phyloP scores from a whole-genome alignment of 2,113 vertebrate species.

The Lophura nycthemera region DNA sequence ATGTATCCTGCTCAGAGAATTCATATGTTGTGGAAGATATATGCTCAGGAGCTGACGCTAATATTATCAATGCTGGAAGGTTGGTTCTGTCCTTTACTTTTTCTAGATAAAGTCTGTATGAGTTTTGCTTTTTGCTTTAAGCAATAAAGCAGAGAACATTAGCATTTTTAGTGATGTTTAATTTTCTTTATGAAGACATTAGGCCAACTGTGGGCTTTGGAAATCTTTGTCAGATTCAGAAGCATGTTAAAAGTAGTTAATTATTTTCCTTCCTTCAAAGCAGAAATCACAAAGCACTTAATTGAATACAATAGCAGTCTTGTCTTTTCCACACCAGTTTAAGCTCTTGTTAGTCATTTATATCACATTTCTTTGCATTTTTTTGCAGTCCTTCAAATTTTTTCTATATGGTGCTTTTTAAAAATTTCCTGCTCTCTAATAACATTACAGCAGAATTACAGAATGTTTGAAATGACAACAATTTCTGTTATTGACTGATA shows the following conservation, averaged over 20 bases:
- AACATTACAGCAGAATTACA: background rate
- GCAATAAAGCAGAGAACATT: background rate
- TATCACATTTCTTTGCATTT: background rate
- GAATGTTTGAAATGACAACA: background rate
- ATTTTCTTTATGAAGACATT: background rate
- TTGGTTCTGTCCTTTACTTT: conserved; percentile 67
- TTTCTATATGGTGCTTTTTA: background rate
- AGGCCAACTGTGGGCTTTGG: background rate
- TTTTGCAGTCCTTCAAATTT: background rate
- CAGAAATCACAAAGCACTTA: background rate
- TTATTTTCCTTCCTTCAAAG: background rate
- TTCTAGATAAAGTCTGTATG: background rate
- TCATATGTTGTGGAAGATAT: conserved; percentile 95
- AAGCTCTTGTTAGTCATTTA: background rate
- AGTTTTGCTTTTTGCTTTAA: background rate
- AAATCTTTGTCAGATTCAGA: background rate
- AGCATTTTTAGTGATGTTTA: background rate
- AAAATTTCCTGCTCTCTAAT: background rate
- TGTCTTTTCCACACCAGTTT: background rate
- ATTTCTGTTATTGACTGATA: background rate
- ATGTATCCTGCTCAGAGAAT: conserved; percentile 93
- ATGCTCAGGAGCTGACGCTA: conserved; percentile 90
- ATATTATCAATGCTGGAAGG: conserved; percentile 94
- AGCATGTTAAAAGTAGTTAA: background rate
- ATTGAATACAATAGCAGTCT: background rate